Evolutionary conservation across 2,797 vertebrate species (phyloP), one percentile per base, ranked within the genome.

Genomic region (Selene dorsalis): DNA sequence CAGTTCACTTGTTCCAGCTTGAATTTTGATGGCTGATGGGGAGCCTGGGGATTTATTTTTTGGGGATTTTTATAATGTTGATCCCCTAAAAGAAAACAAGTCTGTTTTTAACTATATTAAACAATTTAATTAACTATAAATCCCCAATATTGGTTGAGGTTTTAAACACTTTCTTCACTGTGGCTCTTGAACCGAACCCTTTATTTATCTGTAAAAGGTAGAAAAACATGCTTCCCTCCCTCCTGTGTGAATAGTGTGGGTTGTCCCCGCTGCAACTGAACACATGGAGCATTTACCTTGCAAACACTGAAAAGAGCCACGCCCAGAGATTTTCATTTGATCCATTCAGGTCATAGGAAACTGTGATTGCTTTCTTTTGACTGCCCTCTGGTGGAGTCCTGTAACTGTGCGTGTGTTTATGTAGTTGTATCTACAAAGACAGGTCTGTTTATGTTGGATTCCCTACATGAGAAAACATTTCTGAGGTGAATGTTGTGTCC

Each of bases 321-420:
- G 88, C 91, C 87, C 87, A 85, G 55, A 62, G 32, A 30, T 48
- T 70, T 83, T 77, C 88, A 69, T 32, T 41, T 32, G 4, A 56
- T 76, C 41, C 17, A 6, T 58, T 69, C 35, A 63, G 35, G 57
- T 48, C 72, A 67, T 13, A 3, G 35, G 50, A 69, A 53, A 45
- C 22, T 26, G 6, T 24, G 55, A 65, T 84, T 73, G 41, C 59
- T 73, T 39, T 77, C 39, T 17, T 56, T n/a, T 18, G 60, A 32
- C 77, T 82, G 90, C 91, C 93, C 91, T 82, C 93, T 93, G 79
- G 66, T 93, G 93, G 93, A 80, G 45, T 13, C 20, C 53, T 71
- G 4, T 17, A 11, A 1, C 22, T 60, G 57, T 58, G 35, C 14
- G 59, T 20, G 17, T 67, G 45, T 73, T 66, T 77, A 47, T 75